These are phyloP conservation scores for Paraescarpia echinospica DNA, from an alignment of 1,140 invertebrate species.

Conservation along the genomic window DNA sequence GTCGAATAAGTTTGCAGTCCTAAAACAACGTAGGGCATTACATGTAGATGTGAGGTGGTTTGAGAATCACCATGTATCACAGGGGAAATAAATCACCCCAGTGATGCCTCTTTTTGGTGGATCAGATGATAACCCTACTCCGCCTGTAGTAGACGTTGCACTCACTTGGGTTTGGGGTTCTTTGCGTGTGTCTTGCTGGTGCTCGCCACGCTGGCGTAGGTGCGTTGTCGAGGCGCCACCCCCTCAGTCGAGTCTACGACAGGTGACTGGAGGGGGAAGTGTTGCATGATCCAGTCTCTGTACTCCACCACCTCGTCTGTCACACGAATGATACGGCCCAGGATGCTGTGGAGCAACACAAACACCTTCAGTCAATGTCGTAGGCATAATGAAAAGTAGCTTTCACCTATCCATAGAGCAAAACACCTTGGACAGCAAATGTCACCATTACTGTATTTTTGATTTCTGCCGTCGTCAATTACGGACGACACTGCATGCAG, in stretches of 20 bases:
- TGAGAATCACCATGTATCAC: too few species aligned
- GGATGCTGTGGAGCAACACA: constrained; percentile 61
- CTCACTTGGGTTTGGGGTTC: background rate
- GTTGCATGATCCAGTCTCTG: constrained; percentile 63
- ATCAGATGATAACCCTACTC: too few species aligned
- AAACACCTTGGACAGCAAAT: too few species aligned
- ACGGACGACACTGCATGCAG: too few species aligned
- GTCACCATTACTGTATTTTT: too few species aligned
- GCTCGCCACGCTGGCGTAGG: background rate
- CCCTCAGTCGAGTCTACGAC: constrained; percentile 4
- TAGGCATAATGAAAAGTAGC: background rate
- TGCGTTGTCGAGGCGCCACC: background rate
- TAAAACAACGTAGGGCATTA: too few species aligned
- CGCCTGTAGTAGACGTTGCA: background rate
- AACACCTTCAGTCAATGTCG: background rate
- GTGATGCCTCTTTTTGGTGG: too few species aligned
- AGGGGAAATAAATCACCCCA: too few species aligned
- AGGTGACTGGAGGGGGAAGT: constrained; percentile 28
- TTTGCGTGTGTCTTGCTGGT: background rate
- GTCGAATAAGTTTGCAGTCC: too few species aligned
- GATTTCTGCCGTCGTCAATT: too few species aligned
- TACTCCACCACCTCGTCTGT: constrained; percentile 93
- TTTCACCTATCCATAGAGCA: background rate
- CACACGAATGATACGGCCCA: constrained; percentile 87
- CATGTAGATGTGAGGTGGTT: too few species aligned